phyloP scores from a whole-genome alignment of 1,140 invertebrate genomes.

The Hypsibius dujardini region DNA sequence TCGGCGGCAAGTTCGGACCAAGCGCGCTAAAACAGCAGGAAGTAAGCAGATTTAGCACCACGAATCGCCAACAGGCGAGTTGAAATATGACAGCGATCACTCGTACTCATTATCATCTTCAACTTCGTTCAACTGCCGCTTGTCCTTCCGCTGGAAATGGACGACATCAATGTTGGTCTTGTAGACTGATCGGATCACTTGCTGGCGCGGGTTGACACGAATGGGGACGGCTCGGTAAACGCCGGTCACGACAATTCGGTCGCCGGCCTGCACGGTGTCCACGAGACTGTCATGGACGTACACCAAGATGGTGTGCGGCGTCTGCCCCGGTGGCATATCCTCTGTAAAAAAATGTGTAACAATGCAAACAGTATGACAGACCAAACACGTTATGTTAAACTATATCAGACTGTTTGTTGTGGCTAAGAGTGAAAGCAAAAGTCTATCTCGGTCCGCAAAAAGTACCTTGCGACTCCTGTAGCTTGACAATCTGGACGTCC shows the following conservation, averaged over 20 bases:
- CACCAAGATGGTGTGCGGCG: slow-evolving; percentile 75
- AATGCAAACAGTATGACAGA: too few species aligned
- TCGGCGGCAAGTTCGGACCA: slow-evolving; percentile 52
- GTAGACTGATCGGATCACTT: slow-evolving; percentile 73
- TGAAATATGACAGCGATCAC: too few species aligned
- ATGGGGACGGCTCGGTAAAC: slow-evolving; percentile 78
- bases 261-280: slow-evolving; percentile 80
- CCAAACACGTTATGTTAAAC: too few species aligned
- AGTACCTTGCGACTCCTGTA: slow-evolving; percentile 84
- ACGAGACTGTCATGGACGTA: slow-evolving; percentile 89
- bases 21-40: slow-evolving; percentile 39
- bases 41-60: too few species aligned
- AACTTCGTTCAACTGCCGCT: slow-evolving; percentile 57
- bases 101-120: slow-evolving; percentile 42
- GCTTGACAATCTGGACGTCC: slow-evolving; percentile 92
- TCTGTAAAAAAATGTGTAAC: slow-evolving; percentile 39
- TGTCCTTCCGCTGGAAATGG: slow-evolving; percentile 78
- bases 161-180: slow-evolving; percentile 91
- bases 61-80: too few species aligned
- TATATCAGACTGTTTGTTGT: too few species aligned
- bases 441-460: too few species aligned
- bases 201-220: slow-evolving; percentile 58
- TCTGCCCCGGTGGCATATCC: slow-evolving; percentile 94
- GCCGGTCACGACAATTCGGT: slow-evolving; percentile 76
- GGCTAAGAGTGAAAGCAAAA: too few species aligned